A percentile compares a stretch with the other conserved stretches of the same genome.
phyloP scores from a whole-genome alignment of 2,888 invertebrate species.

The Neuroscelio doddi region DNA sequence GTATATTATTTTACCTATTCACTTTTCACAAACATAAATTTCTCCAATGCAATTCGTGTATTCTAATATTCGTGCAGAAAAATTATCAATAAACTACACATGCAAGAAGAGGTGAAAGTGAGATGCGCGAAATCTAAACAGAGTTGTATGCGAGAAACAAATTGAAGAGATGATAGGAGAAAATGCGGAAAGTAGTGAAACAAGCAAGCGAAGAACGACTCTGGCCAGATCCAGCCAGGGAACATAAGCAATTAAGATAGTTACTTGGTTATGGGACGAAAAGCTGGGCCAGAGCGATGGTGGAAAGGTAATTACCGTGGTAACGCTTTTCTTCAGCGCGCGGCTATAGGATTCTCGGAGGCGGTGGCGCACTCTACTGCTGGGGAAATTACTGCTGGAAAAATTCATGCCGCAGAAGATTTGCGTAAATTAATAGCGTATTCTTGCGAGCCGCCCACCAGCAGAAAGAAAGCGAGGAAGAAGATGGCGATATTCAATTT shows the following conservation, averaged over 20 bases:
- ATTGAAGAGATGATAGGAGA: too few relatives aligned
- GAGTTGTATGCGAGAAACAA: too few relatives aligned
- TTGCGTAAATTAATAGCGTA: conserved; percentile 64
- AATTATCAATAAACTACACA: too few relatives aligned
- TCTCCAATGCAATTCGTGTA: too few relatives aligned
- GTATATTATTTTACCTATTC: too few relatives aligned
- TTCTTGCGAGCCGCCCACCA: conserved; percentile 39
- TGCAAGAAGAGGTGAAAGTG: too few relatives aligned
- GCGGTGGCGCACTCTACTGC: conserved; percentile 52
- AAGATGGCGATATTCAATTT: conserved; percentile 41
- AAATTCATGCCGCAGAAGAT: conserved; percentile 64
- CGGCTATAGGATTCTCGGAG: conserved; percentile 2
- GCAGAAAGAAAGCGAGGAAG: conserved; percentile 20
- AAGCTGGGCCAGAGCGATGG: conserved; percentile 56
- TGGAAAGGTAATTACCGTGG: conserved; percentile 66
- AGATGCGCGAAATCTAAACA: too few relatives aligned
- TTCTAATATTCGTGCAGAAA: too few relatives aligned
- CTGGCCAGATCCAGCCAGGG: conserved; percentile 53
- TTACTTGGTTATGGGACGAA: conserved; percentile 68
- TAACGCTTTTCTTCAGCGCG: conserved; percentile 52
- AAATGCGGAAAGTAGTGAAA: not conserved
- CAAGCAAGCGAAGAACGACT: conserved; percentile 12
- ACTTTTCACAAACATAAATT: too few relatives aligned
- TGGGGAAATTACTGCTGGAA: conserved; percentile 62
- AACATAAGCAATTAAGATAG: conserved; percentile 67